Percentiles rank a stretch among this genome's conserved stretches.
Evolutionary conservation across 1,140 invertebrate species (phyloP).

Genomic region (Ips nitidus): DNA sequence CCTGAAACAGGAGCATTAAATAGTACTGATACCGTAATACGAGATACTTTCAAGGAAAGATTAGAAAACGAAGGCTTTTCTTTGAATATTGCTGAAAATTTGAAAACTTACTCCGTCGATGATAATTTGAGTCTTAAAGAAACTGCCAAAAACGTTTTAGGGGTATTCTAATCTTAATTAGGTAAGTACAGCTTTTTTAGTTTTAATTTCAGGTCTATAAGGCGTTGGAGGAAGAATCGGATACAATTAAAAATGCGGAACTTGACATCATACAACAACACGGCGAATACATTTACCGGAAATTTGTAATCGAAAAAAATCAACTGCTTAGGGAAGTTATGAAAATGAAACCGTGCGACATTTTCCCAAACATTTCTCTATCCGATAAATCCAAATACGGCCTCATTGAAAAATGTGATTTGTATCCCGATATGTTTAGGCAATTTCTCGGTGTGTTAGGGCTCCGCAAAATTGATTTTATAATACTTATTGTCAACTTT

Average conservation of each 20-base stretch:
- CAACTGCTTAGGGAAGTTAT: constrained; percentile 29
- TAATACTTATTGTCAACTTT: constrained; percentile 1
- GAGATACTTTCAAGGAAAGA: constrained; percentile 39
- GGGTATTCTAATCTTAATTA: constrained; percentile 8
- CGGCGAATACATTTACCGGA: constrained; percentile 21
- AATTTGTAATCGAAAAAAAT: constrained; percentile 27
- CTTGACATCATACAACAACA: constrained; percentile 30
- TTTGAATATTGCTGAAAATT: constrained; percentile 36
- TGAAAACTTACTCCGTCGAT: constrained; percentile 30
- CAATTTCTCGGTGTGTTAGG: constrained; percentile 28
- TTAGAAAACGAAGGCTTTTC: constrained; percentile 30
- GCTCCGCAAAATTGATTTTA: background rate
- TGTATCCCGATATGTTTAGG: constrained; percentile 33
- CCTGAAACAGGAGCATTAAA: constrained; percentile 23
- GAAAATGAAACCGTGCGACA: constrained; percentile 29
- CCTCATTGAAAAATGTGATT: constrained; percentile 34
- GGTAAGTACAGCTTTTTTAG: background rate
- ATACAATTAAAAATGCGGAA: constrained; percentile 28
- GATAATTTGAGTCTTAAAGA: constrained; percentile 26
- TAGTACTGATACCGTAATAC: constrained; percentile 27
- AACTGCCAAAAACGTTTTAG: constrained; percentile 19
- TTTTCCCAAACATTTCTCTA: constrained; percentile 28
- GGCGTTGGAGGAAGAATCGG: constrained; percentile 13
- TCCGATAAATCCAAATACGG: constrained; percentile 28
- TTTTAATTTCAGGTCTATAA: constrained; percentile 28